Evolutionary conservation across 2,113 vertebrate species (phyloP).

Genomic region (Vulpes vulpes): DNA sequence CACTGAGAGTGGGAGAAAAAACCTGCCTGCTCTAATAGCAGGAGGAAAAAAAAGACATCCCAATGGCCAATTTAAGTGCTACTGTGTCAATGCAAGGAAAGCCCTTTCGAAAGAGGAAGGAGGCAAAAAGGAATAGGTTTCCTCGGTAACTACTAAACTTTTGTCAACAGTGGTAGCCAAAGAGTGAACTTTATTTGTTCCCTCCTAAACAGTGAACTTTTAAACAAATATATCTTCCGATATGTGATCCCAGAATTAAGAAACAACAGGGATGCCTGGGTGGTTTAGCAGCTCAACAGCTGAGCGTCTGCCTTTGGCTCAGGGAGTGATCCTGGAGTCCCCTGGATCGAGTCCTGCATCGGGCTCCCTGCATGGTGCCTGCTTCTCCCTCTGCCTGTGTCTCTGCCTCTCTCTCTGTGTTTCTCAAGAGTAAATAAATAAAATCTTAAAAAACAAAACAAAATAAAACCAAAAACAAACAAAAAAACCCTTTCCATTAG

Average conservation of each 20-base stretch:
- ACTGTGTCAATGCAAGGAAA: background rate
- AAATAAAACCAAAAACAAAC: background rate
- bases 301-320: too few relatives aligned
- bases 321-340: too few relatives aligned
- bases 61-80: background rate
- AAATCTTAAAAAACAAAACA: too few relatives aligned
- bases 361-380: too few relatives aligned
- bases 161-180: background rate
- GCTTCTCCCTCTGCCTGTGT: too few relatives aligned
- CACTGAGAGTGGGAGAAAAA: background rate
- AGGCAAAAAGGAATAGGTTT: conserved; percentile 3
- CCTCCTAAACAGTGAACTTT: background rate
- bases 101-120: background rate
- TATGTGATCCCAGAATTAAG: background rate
- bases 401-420: too few relatives aligned
- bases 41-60: background rate
- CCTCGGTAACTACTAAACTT: conserved; percentile 3
- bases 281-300: too few relatives aligned
- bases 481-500: background rate
- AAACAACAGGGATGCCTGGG: background rate
- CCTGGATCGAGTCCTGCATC: too few relatives aligned
- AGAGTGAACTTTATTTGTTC: background rate
- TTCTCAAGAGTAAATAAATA: too few relatives aligned
- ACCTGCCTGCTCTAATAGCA: background rate
- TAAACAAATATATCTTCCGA: background rate